A percentile compares a stretch with the other conserved stretches of the same genome.
phyloP scores from a whole-genome alignment of 2,113 vertebrate species.

The Heliornis fulica region DNA sequence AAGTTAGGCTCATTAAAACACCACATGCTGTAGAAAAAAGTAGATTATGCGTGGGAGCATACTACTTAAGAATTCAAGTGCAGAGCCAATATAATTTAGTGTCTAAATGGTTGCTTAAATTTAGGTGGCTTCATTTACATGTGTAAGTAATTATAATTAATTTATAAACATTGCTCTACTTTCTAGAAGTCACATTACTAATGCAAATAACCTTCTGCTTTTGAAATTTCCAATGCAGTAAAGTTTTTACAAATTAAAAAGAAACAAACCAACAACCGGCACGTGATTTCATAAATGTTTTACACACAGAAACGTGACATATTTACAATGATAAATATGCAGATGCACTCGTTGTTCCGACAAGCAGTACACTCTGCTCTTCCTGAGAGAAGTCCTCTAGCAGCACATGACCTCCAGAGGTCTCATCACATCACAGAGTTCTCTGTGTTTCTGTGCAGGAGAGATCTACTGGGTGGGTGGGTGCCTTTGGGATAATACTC shows the following conservation, averaged over 20 bases:
- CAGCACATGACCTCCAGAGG: neutral
- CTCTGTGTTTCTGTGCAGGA: rapidly evolving
- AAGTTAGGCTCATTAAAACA: neutral
- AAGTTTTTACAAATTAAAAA: constrained; percentile 10
- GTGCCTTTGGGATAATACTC: neutral
- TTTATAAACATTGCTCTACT: constrained; percentile 45
- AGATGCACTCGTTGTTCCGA: neutral
- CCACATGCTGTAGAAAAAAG: neutral
- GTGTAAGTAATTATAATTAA: constrained; percentile 50
- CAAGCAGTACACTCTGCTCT: neutral
- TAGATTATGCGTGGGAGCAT: neutral
- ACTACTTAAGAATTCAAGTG: constrained; percentile 6
- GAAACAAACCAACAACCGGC: neutral
- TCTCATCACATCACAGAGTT: neutral
- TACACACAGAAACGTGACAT: neutral
- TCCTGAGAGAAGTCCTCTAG: neutral
- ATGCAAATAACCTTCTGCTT: constrained; percentile 37
- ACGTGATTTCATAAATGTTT: constrained; percentile 21
- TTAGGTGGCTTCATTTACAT: constrained; percentile 46
- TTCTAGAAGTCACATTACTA: constrained; percentile 30
- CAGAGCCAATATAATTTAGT: neutral
- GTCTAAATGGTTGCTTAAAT: constrained; percentile 21
- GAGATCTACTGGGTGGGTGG: rapidly evolving
- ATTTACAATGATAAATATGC: neutral
- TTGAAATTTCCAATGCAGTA: constrained; percentile 8